These are phyloP conservation scores for Nasonovia ribisnigri DNA, from an alignment of 2,888 invertebrate genomes.

Conservation along the genomic window DNA sequence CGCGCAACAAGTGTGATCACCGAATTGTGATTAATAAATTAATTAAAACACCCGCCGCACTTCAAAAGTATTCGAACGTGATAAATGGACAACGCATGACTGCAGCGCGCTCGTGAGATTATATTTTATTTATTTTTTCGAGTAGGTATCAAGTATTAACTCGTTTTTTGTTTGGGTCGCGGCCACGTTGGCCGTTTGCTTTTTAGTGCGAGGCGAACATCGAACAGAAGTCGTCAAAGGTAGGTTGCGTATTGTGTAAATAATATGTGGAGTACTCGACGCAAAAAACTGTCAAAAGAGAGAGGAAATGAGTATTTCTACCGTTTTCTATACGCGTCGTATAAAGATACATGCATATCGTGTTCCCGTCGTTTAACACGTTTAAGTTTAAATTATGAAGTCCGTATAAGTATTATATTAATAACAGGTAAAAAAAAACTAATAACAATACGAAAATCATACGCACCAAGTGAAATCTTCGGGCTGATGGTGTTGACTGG, in stretches of 20 bases:
- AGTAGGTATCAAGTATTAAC: neutral
- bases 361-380: neutral
- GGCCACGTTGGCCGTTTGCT: neutral
- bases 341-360: neutral
- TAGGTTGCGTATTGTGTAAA: neutral
- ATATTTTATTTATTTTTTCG: neutral
- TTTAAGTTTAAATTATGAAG: neutral
- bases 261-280: neutral
- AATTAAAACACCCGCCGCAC: neutral
- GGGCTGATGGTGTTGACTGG: slow-evolving; percentile 54
- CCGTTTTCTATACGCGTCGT: neutral
- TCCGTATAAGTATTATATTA: neutral
- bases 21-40: neutral
- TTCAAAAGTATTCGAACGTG: neutral
- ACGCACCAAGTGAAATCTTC: slow-evolving; percentile 60
- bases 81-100: neutral
- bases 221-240: neutral
- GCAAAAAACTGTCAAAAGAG: neutral
- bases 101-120: neutral
- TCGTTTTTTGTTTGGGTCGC: neutral
- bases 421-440: neutral
- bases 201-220: neutral
- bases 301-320: neutral
- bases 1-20: neutral
- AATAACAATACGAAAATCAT: neutral